Evolutionary conservation across 2,888 invertebrate genomes (phyloP), one percentile per base, ranked within the genome.

Genomic region (Diloba caeruleocephala): DNA sequence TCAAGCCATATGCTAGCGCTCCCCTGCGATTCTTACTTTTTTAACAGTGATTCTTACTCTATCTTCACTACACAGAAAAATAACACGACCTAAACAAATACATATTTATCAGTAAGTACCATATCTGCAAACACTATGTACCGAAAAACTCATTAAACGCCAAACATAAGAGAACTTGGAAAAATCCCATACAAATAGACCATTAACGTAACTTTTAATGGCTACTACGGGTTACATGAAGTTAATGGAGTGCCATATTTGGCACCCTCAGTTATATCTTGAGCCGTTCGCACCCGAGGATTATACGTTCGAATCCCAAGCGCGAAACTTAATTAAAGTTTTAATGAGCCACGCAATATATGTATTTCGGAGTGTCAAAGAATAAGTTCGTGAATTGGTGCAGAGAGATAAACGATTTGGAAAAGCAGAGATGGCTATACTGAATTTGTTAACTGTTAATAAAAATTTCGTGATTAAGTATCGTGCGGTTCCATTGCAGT

Each of bases 251-350:
- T 71, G 73, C 69, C 74, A 79, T 81, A 83, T 82, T 81, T 76
- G 79, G 78, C 78, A 72, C 67, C 67, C 70, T 58, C 62, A 46
- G 60, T 66, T 74, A 73, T 71, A 79, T 80, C 82, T 79, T 76
- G 51, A 71, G 71, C 63, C 71, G 70, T 73, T 75, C 72, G 58
- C 65, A 54, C 55, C 56, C 45, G 43, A 43, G 68, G 62, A 74
- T 81, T 76, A 79, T 76, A 81, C 77, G 78, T 84, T 82, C 76
- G 76, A 81, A 78, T 84, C 81, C 73, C 80, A 72, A 50, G 71
- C 70, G 83, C 71, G 77, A 81, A 89, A 89, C 85, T 90, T 89
- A 88, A 90, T 89, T 90, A 89, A 90, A 90, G 82, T 90, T 90
- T 87, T 87, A 88, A 89, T 89, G 85, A 88, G 84, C 74, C 78